Evolutionary conservation across 2,113 vertebrate species (phyloP).

Genomic region (Nycticebus coucang): DNA sequence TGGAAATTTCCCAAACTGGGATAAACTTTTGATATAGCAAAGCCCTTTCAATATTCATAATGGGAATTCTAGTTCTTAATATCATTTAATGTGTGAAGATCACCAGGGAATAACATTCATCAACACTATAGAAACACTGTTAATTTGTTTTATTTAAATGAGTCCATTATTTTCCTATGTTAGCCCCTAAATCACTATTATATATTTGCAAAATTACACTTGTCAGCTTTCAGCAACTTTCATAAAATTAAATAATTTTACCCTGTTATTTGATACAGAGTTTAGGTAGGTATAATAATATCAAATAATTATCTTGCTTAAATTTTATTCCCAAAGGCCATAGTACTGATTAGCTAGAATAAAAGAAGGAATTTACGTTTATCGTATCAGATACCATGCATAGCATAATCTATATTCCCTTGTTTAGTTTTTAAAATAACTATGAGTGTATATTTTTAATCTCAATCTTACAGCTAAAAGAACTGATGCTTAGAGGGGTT

Average conservation of each 20-base stretch:
- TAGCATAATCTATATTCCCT: background rate
- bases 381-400: background rate
- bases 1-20: background rate
- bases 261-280: background rate
- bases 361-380: background rate
- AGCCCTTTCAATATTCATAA: background rate
- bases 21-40: background rate
- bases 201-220: background rate
- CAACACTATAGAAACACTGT: background rate
- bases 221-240: background rate
- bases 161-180: background rate
- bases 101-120: background rate
- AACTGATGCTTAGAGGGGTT: background rate
- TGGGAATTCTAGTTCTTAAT: background rate
- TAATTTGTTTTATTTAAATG: slow-evolving; percentile 6
- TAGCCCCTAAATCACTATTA: background rate
- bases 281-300: background rate
- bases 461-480: background rate
- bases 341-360: background rate
- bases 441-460: background rate
- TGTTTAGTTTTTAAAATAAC: background rate
- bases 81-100: background rate
- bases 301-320: background rate
- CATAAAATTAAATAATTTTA: background rate
- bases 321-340: background rate